Base-by-base conservation (phyloP, 2,797 vertebrate genomes). In the Thaleichthys pacificus region DNA sequence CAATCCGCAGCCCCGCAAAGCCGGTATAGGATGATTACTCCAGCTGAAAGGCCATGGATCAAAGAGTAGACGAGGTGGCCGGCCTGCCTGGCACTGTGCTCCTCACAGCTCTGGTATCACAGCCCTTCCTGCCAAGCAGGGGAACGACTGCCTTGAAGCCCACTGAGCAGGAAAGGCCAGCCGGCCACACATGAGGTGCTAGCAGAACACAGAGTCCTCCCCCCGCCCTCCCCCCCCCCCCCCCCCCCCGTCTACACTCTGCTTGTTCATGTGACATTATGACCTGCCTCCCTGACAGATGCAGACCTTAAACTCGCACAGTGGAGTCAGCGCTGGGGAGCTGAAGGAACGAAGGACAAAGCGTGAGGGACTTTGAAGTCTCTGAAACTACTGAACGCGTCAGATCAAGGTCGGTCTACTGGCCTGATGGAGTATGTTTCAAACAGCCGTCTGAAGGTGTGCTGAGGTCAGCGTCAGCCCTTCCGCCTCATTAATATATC, bases 41-140 rank as follows among this genome's bases (percentile, higher is more conserved):
- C 64, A 42, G 82, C 82, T 75, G 81, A 91, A 91, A 92, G 87
- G 85, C 81, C 87, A 90, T 89, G 81, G 83, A 92, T 93, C 89
- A 93, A 91, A 93, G 85, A 82, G 78, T 72, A 81, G 81, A 80
- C 61, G 73, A 82, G 71, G 75, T 66, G 11, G 81, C 75, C 80
- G 78, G 85, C 85, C 80, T 80, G 80, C 74, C 75, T 73, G 80
- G 14, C 66, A 66, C 76, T 74, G 80, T 80, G 81, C 84, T 85
- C 85, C 83, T 84, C 69, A 24, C 77, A 73, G 73, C 66, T 24
- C 80, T 62, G 76, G 62, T 83, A 84, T 85, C 82, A 83, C 65
- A 85, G 61, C 69, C 86, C 47, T 70, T 42, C 67, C 17, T 63
- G 82, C 80, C 35, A 47, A 17, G 22, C 24, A 26, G 24, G 32